Evolutionary conservation across 2,113 vertebrate genomes (phyloP).

Genomic region (Sinosuthora webbiana): DNA sequence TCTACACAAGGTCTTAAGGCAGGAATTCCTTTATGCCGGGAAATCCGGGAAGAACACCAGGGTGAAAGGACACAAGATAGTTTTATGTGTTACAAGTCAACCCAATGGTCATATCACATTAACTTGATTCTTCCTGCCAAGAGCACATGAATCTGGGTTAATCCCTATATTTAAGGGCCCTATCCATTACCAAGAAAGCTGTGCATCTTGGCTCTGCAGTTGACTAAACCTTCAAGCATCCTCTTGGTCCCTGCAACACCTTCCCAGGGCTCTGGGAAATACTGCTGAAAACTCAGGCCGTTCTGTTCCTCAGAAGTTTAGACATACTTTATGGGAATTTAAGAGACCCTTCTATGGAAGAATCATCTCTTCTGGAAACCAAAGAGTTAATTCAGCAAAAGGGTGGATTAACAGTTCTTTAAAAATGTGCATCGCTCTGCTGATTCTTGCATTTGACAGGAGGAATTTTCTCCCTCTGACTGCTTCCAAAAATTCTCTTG

Average conservation of each 20-base stretch:
- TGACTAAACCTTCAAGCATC: not conserved
- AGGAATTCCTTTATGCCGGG: not conserved
- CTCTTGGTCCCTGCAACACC: not conserved
- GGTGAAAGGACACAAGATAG: not conserved
- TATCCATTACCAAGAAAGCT: not conserved
- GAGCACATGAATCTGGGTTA: constrained; percentile 1
- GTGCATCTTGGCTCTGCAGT: not conserved
- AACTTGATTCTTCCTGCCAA: not conserved
- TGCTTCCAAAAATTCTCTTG: not conserved
- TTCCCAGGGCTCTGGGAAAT: not conserved
- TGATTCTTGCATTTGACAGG: constrained; percentile 13
- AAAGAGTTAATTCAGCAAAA: constrained; percentile 14
- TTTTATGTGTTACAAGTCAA: not conserved
- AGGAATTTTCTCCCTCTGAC: not conserved
- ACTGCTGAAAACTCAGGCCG: not conserved
- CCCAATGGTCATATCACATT: not conserved
- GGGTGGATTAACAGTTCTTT: constrained; percentile 7
- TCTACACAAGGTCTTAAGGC: not conserved
- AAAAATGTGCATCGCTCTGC: not conserved
- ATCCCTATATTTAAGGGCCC: constrained; percentile 11
- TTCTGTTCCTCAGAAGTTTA: not conserved
- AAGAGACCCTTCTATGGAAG: not conserved
- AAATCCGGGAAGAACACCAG: not conserved
- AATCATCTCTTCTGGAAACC: not conserved
- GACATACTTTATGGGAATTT: not conserved